Base-by-base conservation (phyloP, 2,113 vertebrate genomes). In the Gavia stellata region DNA sequence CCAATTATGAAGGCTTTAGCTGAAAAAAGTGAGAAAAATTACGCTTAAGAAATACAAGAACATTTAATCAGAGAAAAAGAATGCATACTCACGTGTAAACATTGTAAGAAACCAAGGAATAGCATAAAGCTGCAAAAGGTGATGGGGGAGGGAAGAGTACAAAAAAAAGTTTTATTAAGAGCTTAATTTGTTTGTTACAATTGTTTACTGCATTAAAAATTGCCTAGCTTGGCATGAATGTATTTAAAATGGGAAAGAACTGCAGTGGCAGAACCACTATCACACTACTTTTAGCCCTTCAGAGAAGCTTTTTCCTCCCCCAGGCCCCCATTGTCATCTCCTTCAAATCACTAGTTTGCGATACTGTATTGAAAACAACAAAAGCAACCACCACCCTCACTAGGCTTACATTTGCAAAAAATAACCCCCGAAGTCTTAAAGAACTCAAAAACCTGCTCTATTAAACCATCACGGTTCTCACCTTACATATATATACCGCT, bases 81-180 rank as follows among this genome's bases (percentile, higher is more conserved):
- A 68, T 29, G 33, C 15, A 88, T 97, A 99, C 99, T 99, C 97
- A 99, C 99, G 99, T 96, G 99, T 99, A 97, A 99, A 99, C 99
- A 99, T 99, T 24, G 99, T 99, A 70, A 99, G 99, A 98, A 99
- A 99, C 99, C 99, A 99, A 38, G 99, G 99, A 95, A 99, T 99
- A 7, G 99, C 99, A 86, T 99, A 99, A 13, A 99, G 99, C 99
- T 99, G 98, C 56, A 85, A 78, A 73, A 86, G 68, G 87, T 53
- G 65, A 63, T 24, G 61, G 52, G 53, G 65, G 47, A 53, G 21
- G 44, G 66, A 70, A 59, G 66, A 92, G 81, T 71, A 88, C 29
- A 90, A 82, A 80, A 90, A 38, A 12, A 66, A 3, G 8, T 36
- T 88, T 90, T 56, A 40, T 61, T 73, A 67, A 85, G 66, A 94